Percentiles rank a stretch among this genome's conserved stretches.
These are phyloP conservation scores for Drosophila eugracilis DNA, from an alignment of 1,140 invertebrate genomes.

Conservation along the genomic window DNA sequence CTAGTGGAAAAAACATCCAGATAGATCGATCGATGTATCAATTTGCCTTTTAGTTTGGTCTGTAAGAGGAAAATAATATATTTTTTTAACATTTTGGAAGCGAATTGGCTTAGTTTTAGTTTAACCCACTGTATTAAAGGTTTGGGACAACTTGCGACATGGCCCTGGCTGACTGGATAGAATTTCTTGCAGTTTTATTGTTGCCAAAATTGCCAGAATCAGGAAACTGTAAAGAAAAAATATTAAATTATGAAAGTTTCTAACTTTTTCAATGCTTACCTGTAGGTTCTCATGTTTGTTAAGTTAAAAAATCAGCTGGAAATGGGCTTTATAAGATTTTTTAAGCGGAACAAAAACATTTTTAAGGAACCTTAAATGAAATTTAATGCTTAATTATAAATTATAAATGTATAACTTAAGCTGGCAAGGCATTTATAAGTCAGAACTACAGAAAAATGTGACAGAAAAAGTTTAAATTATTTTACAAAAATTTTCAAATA, in stretches of 20 bases:
- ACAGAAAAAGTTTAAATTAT: too few species aligned
- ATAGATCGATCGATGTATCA: conserved; percentile 3
- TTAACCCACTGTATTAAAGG: background rate
- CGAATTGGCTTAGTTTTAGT: too few species aligned
- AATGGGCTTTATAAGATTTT: background rate
- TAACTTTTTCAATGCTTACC: background rate
- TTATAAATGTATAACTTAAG: background rate
- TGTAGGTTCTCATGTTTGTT: background rate
- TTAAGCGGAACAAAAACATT: background rate
- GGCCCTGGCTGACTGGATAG: conserved; percentile 1
- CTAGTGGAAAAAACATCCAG: background rate
- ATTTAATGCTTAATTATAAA: background rate
- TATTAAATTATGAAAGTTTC: background rate
- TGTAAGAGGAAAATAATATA: too few species aligned
- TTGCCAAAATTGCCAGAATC: background rate
- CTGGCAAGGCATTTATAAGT: background rate
- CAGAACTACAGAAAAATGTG: too few species aligned
- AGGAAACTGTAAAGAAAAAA: background rate
- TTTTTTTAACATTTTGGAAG: too few species aligned
- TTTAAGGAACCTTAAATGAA: background rate
- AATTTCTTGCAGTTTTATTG: background rate
- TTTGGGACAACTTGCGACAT: background rate
- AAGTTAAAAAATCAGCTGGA: background rate
- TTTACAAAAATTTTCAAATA: too few species aligned
- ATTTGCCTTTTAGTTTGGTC: background rate